Conservation (phyloP, 2,888 invertebrate species). For the Melanchra persicariae region DNA sequence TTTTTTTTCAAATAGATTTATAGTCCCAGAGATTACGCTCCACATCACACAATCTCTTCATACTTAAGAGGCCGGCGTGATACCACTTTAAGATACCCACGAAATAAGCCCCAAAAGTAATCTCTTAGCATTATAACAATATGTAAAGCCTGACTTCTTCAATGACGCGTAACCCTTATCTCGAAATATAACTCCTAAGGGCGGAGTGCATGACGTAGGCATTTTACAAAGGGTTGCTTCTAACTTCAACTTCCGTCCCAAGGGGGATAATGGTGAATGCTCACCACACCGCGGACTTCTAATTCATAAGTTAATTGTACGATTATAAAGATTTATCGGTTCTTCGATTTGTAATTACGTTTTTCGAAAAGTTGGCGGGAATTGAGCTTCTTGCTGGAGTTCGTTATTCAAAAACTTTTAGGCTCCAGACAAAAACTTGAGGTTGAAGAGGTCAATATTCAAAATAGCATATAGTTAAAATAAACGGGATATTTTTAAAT, state of each 20-base stretch:
- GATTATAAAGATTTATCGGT: constrained; percentile 20
- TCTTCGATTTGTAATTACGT: neutral
- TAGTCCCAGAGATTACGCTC: no score
- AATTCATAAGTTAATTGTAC: constrained; percentile 50
- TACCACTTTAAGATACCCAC: neutral
- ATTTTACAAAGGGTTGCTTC: constrained; percentile 44
- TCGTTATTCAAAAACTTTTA: neutral
- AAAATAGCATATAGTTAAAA: no score
- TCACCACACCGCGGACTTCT: constrained; percentile 36
- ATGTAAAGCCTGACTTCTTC: constrained; percentile 34
- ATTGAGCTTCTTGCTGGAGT: neutral
- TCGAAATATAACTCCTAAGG: constrained; percentile 28
- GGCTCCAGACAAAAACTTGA: no score
- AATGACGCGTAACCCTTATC: constrained; percentile 40
- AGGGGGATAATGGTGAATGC: constrained; percentile 39
- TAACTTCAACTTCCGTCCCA: constrained; percentile 44
- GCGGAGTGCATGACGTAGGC: constrained; percentile 50
- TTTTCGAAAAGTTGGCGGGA: neutral
- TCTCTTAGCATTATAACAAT: constrained; percentile 19
- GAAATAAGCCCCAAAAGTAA: constrained; percentile 1
- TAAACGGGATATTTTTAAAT: no score
- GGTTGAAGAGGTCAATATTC: no score
- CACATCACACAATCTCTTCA: no score
- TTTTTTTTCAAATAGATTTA: no score
- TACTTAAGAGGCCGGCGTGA: no score